Conservation (phyloP, 2,888 invertebrate species). For the Dryadula phaetusa region DNA sequence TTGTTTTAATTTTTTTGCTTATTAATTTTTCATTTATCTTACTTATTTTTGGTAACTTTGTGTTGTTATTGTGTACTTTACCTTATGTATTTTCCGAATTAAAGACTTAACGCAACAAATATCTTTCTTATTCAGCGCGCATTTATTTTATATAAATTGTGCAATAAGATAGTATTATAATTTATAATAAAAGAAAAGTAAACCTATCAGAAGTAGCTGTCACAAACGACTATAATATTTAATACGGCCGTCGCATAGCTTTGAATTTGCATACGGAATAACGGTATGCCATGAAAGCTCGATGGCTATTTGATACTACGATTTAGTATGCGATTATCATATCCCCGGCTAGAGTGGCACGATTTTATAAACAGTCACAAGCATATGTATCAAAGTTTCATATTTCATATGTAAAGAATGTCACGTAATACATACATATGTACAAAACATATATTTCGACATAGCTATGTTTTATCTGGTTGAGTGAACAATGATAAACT, state of each 20-base stretch:
- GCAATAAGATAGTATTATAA: not conserved
- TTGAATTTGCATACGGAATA: constrained; percentile 42
- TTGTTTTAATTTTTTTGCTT: constrained; percentile 12
- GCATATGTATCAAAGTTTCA: constrained; percentile 32
- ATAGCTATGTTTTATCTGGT: constrained; percentile 23
- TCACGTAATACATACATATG: constrained; percentile 20
- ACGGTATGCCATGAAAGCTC: constrained; percentile 44
- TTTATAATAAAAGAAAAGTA: not conserved
- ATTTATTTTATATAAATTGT: not conserved
- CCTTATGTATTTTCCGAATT: not conserved
- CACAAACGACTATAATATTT: constrained; percentile 17
- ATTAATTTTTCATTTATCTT: not conserved
- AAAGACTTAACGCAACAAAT: not conserved
- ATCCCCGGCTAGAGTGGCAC: constrained; percentile 39
- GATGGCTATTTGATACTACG: constrained; percentile 38
- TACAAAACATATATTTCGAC: constrained; percentile 28
- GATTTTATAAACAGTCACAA: constrained; percentile 36
- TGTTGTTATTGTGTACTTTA: not conserved
- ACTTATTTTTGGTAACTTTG: no score
- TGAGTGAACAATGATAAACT: constrained; percentile 24
- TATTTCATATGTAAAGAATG: constrained; percentile 34
- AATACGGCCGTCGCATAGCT: constrained; percentile 32
- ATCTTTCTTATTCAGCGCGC: not conserved
- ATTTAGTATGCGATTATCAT: constrained; percentile 46
- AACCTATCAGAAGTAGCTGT: constrained; percentile 2